A percentile compares a stretch with the other conserved stretches of the same genome.
Evolutionary conservation across 2,113 vertebrate species (phyloP).

Genomic region (Dascyllus trimaculatus): DNA sequence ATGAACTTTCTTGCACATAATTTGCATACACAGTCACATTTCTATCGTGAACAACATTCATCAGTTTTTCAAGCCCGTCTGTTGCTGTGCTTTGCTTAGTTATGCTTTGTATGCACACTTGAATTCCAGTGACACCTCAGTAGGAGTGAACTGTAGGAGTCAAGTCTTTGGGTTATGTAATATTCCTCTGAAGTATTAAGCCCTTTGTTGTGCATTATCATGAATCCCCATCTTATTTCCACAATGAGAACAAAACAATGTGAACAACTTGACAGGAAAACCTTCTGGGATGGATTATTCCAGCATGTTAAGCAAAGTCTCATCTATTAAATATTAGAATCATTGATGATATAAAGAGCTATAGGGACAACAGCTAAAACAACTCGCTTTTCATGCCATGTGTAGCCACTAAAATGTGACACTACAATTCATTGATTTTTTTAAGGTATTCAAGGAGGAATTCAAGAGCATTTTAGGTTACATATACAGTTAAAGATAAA

Average conservation of each 20-base stretch:
- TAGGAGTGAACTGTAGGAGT: slow-evolving; percentile 55
- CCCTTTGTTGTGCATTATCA: slow-evolving; percentile 20
- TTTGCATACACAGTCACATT: slow-evolving; percentile 36
- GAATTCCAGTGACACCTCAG: slow-evolving; percentile 30
- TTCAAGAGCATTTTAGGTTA: neutral
- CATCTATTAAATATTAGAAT: no score
- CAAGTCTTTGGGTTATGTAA: slow-evolving; percentile 49
- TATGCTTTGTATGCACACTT: slow-evolving; percentile 11
- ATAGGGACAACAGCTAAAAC: neutral
- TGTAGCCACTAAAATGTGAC: neutral
- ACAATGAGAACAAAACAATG: slow-evolving; percentile 6
- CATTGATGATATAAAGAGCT: no score
- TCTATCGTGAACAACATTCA: neutral
- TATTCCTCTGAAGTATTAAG: slow-evolving; percentile 28
- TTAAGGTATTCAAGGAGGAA: neutral
- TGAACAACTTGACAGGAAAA: slow-evolving; percentile 18
- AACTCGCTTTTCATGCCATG: neutral
- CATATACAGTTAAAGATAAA: neutral
- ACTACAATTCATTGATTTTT: neutral
- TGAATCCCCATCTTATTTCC: slow-evolving; percentile 30
- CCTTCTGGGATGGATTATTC: neutral
- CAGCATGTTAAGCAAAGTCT: no score
- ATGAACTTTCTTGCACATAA: neutral
- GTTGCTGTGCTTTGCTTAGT: slow-evolving; percentile 35
- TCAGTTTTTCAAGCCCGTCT: slow-evolving; percentile 1